Evolutionary conservation across 2,113 vertebrate genomes (phyloP).

Genomic region (Eulemur rufifrons): DNA sequence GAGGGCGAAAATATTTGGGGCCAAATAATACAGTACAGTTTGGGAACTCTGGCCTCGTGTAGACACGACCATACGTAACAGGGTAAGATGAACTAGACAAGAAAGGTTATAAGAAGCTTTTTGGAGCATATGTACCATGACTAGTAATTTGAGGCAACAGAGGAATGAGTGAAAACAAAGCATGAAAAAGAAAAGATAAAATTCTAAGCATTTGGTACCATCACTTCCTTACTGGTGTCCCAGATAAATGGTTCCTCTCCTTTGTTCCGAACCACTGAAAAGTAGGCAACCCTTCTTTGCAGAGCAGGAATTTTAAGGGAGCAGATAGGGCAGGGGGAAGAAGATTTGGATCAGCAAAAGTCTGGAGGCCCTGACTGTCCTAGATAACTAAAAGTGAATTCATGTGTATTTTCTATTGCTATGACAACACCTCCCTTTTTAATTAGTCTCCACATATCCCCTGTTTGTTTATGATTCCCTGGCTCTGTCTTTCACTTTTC

Average conservation of each 20-base stretch:
- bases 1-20: conserved; percentile 56
- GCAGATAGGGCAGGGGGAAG: background rate
- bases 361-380: background rate
- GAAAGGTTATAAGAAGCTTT: conserved; percentile 54
- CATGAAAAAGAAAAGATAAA: background rate
- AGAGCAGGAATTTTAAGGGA: background rate
- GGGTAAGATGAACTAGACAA: conserved; percentile 63
- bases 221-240: background rate
- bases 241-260: background rate
- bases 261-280: background rate
- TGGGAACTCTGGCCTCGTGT: conserved; percentile 67
- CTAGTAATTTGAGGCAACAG: background rate
- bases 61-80: conserved; percentile 64
- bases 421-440: background rate
- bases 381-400: background rate
- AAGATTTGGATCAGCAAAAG: background rate
- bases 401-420: background rate
- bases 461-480: background rate
- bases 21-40: conserved; percentile 64
- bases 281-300: background rate
- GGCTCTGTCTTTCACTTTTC: conserved; percentile 31
- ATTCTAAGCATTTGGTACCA: background rate
- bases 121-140: background rate
- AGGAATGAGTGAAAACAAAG: conserved; percentile 1
- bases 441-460: background rate